Conservation (phyloP, 1,140 invertebrate species). For the Aphelenchoides avenae region DNA sequence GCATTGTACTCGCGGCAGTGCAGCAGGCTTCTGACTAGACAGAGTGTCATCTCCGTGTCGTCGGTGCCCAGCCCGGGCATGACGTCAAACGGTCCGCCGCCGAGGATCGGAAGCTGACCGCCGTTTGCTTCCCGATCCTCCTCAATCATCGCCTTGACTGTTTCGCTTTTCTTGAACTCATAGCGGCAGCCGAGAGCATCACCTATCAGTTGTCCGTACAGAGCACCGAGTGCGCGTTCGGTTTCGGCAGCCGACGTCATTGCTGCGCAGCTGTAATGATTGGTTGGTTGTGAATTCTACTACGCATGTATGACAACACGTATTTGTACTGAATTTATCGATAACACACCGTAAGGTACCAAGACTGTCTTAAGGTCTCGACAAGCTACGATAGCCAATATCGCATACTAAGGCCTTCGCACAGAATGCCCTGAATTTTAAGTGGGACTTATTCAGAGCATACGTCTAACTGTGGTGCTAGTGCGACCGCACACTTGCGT, state of each 20-base stretch:
- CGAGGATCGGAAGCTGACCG: conserved; percentile 25
- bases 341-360: too few species aligned
- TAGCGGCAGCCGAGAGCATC: conserved; percentile 32
- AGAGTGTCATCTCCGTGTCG: conserved; percentile 34
- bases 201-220: conserved; percentile 31
- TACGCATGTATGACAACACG: too few species aligned
- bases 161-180: conserved; percentile 21
- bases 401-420: too few species aligned
- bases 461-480: too few species aligned
- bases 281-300: too few species aligned
- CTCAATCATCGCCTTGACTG: conserved; percentile 13
- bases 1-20: conserved; percentile 4
- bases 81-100: conserved; percentile 15
- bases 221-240: conserved; percentile 15
- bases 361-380: too few species aligned
- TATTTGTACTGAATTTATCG: too few species aligned
- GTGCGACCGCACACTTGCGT: too few species aligned
- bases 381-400: too few species aligned
- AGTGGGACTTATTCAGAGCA: too few species aligned
- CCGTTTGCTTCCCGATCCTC: conserved; percentile 11
- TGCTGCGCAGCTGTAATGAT: too few species aligned
- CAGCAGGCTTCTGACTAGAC: conserved; percentile 28
- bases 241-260: conserved; percentile 11
- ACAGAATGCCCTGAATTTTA: too few species aligned
- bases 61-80: conserved; percentile 32